Conservation (phyloP, 2,888 invertebrate species). For the Pachydiplax longipennis region DNA sequence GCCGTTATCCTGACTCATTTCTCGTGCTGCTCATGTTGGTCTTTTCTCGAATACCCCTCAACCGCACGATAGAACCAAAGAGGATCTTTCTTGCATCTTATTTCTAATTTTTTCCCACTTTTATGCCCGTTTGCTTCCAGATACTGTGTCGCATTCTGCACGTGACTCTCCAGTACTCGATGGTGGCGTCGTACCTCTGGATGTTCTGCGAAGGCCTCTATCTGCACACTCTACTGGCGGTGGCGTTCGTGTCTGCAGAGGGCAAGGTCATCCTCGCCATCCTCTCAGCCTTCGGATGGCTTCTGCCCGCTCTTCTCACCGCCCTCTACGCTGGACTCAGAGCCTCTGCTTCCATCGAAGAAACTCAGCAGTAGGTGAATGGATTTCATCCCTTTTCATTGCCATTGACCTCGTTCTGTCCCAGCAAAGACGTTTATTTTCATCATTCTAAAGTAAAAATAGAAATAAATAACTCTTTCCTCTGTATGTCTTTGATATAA, state of each 20-base stretch:
- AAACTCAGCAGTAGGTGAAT: conserved; percentile 67
- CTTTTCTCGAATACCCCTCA: no score
- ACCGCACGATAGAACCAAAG: no score
- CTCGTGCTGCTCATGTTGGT: no score
- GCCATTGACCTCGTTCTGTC: no score
- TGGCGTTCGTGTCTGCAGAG: conserved; percentile 63
- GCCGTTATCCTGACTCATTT: no score
- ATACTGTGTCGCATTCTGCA: conserved; percentile 82
- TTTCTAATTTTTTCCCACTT: no score
- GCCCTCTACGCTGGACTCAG: conserved; percentile 72
- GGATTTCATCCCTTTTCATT: neutral
- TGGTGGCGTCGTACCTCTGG: conserved; percentile 94
- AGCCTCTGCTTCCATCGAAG: conserved; percentile 62
- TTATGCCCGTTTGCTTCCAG: conserved; percentile 63
- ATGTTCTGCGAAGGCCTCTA: conserved; percentile 96
- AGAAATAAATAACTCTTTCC: no score
- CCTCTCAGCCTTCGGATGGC: conserved; percentile 59
- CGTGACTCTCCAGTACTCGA: conserved; percentile 83
- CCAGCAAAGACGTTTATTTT: no score
- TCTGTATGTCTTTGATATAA: no score
- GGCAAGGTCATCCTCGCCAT: conserved; percentile 72
- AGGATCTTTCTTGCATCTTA: no score
- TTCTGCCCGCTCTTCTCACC: conserved; percentile 62
- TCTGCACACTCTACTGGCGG: conserved; percentile 82
- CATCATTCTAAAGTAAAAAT: no score